A percentile compares a stretch with the other conserved stretches of the same genome.
Conservation (phyloP, 2,888 invertebrate species). For the Eucera pruinosa region DNA sequence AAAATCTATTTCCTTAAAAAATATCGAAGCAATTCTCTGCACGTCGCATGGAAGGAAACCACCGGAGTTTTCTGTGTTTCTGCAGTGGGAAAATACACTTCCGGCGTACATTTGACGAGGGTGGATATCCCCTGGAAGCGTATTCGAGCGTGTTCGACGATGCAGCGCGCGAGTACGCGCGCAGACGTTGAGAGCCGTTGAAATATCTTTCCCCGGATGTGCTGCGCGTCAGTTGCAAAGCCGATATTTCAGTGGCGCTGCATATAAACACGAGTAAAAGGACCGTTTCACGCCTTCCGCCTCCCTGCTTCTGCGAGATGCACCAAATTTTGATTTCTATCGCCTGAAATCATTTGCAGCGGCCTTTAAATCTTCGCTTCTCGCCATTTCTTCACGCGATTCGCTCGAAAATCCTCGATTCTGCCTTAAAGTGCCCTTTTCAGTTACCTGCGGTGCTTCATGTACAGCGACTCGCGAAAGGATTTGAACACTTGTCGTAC, state of each 20-base stretch:
- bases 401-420: neutral
- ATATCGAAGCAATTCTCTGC: neutral
- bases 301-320: constrained; percentile 1
- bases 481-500: no score
- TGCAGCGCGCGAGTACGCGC: constrained; percentile 22
- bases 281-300: constrained; percentile 37
- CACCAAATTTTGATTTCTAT: constrained; percentile 61
- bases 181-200: constrained; percentile 49
- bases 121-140: constrained; percentile 41
- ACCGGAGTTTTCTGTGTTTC: neutral
- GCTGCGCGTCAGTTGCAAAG: constrained; percentile 63
- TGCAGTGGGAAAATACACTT: constrained; percentile 7
- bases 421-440: no score
- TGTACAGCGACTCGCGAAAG: no score
- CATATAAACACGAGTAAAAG: constrained; percentile 65
- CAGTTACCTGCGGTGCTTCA: no score
- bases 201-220: constrained; percentile 60
- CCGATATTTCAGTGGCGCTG: constrained; percentile 65
- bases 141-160: constrained; percentile 21
- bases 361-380: constrained; percentile 33
- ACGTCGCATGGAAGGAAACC: neutral
- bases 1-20: neutral
- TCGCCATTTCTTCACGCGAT: constrained; percentile 12
- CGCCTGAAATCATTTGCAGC: constrained; percentile 50
- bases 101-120: constrained; percentile 18